Evolutionary conservation across 2,113 vertebrate species (phyloP).

Genomic region (Hydrolagus affinis): DNA sequence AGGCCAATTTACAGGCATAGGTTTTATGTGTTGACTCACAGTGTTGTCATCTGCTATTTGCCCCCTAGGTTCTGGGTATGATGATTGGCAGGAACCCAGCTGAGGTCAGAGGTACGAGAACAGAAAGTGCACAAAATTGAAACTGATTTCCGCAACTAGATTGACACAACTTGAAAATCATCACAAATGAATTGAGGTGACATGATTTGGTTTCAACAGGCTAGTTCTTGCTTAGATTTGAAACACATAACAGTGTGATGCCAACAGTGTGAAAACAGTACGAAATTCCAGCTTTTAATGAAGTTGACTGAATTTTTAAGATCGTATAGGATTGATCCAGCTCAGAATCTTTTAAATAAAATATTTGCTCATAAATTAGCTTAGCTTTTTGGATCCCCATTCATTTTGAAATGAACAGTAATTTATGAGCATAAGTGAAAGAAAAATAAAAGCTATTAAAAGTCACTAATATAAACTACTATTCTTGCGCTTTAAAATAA

Average conservation of each 20-base stretch:
- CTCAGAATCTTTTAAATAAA: background rate
- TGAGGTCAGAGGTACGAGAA: background rate
- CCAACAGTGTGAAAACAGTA: too few species aligned
- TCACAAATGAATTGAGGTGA: background rate
- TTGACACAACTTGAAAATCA: too few species aligned
- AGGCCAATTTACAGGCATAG: too few species aligned
- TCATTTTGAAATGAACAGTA: constrained; percentile 2
- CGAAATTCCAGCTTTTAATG: background rate
- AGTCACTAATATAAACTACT: constrained; percentile 39
- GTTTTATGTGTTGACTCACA: background rate
- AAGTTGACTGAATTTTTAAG: constrained; percentile 10
- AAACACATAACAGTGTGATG: too few species aligned
- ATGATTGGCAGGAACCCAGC: background rate
- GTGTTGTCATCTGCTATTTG: background rate
- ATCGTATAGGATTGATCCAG: background rate
- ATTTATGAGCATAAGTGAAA: background rate
- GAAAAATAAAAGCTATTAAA: constrained; percentile 41
- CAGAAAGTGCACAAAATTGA: background rate
- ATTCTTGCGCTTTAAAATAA: constrained; percentile 43
- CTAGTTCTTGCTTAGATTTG: background rate
- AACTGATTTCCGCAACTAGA: background rate
- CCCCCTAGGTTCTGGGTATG: background rate
- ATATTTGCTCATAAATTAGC: background rate
- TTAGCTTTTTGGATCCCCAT: background rate
- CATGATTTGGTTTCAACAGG: background rate